Evolutionary conservation across 2,888 invertebrate genomes (phyloP), one percentile per base, ranked within the genome.

Genomic region (Sinodicranocentrus sp.): DNA sequence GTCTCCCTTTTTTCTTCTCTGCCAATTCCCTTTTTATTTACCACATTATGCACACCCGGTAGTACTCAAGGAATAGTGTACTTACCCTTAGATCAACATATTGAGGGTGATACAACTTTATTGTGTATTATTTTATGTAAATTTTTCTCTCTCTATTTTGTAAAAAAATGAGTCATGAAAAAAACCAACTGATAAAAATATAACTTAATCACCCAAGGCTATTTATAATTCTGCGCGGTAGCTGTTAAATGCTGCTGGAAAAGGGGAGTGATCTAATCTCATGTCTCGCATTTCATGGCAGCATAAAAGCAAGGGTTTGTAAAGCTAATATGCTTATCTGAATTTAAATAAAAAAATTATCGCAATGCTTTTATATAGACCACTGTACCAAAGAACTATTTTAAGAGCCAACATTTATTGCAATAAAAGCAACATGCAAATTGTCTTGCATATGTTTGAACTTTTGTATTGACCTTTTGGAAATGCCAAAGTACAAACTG

Each of bases 11-110:
- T 68, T 57, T 76, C 67, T 15, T 15, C 44, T 25, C 43, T 17
- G 2, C 17, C 70, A 6, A 52, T 26, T 52, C 13, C 8, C 15
- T 25, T 52, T 70, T 13, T 44, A 75, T 65, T 65, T 67, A 59
- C 54, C 44, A 59, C 76, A 76, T 76, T 76, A 65, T 67, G 57
- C 57, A 76, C 76, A 76, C 76, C 67, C 67, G 76, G 75, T 13
- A 52, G 52, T 52, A n/a, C 10, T 52, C 6, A 39, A 3, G n/a
- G 48, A 48, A 48, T 10, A 33, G 48, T 33, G 33, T 33, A 10
- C 33, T 33, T 33, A 33, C 33, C 33, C 33, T 33, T 33, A 6
- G n/a, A n/a, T n/a, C n/a, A n/a, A n/a, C n/a, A n/a, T 43, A 43
- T 13, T 43, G 43, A 43, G 39, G 8, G 48, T 48, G 15, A 48